Percentiles rank a stretch among this genome's conserved stretches.
Conservation (phyloP, 2,888 invertebrate species). For the Diaprepes abbreviatus region DNA sequence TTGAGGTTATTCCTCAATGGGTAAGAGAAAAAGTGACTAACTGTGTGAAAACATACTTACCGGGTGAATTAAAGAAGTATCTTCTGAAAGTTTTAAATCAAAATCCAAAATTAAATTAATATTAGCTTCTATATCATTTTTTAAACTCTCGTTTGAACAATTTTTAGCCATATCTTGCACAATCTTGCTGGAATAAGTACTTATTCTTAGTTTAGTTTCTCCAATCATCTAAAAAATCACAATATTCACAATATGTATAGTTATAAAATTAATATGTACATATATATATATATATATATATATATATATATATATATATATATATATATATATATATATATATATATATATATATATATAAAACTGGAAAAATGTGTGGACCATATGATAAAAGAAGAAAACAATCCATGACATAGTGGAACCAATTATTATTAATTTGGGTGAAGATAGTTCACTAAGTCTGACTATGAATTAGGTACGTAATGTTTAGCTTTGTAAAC, state of each 20-base stretch:
- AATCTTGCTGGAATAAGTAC: constrained; percentile 50
- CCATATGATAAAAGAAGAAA: too few relatives aligned
- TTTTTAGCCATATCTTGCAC: constrained; percentile 43
- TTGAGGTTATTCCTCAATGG: too few relatives aligned
- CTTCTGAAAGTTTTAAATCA: constrained; percentile 45
- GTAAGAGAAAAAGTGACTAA: too few relatives aligned
- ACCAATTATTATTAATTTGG: too few relatives aligned
- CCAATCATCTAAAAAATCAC: constrained; percentile 52
- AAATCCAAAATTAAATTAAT: constrained; percentile 53
- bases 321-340: too few relatives aligned
- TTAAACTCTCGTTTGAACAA: constrained; percentile 15
- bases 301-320: too few relatives aligned
- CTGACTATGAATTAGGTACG: too few relatives aligned
- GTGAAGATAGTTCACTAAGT: too few relatives aligned
- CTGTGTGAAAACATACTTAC: too few relatives aligned
- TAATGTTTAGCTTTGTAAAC: too few relatives aligned
- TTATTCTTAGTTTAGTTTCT: constrained; percentile 54
- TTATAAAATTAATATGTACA: not conserved
- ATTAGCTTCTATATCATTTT: constrained; percentile 38
- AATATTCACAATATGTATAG: not conserved
- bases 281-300: not conserved
- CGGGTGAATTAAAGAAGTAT: constrained; percentile 68
- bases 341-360: not conserved
- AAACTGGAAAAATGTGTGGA: too few relatives aligned
- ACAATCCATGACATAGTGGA: too few relatives aligned